Conservation (phyloP, 2,888 invertebrate species). For the Drosophila neutralis region DNA sequence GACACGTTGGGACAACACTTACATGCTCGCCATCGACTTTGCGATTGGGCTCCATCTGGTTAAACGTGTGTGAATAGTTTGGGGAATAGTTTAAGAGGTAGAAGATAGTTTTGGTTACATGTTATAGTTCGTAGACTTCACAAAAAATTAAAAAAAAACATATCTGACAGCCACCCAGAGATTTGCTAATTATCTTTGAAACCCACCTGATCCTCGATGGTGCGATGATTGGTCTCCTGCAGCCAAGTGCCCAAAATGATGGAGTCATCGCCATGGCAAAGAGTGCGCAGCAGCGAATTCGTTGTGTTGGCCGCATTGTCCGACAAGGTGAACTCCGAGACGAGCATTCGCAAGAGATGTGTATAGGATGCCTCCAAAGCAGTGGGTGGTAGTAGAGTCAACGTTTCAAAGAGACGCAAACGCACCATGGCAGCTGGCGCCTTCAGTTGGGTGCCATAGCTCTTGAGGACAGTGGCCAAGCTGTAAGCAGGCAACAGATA, state of each 20-base stretch:
- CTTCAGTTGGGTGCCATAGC: slow-evolving; percentile 96
- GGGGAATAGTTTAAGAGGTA: slow-evolving; percentile 25
- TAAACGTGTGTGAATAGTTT: slow-evolving; percentile 25
- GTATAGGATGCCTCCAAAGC: slow-evolving; percentile 94
- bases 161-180: neutral
- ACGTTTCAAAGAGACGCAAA: slow-evolving; percentile 95
- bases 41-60: slow-evolving; percentile 93
- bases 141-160: neutral
- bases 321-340: slow-evolving; percentile 96
- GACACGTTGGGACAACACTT: slow-evolving; percentile 85
- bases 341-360: slow-evolving; percentile 94
- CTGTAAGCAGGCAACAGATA: slow-evolving; percentile 84
- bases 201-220: slow-evolving; percentile 97
- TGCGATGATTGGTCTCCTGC: slow-evolving; percentile 97
- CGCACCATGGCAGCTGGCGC: slow-evolving; percentile 97
- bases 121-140: slow-evolving; percentile 9
- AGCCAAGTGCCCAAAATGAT: slow-evolving; percentile 97
- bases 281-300: slow-evolving; percentile 91
- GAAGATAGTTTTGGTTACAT: slow-evolving; percentile 29
- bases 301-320: slow-evolving; percentile 97
- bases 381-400: slow-evolving; percentile 91
- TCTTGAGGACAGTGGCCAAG: slow-evolving; percentile 92
- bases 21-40: slow-evolving; percentile 92
- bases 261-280: slow-evolving; percentile 95
- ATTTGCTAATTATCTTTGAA: neutral